These are phyloP conservation scores for Pachymerium ferrugineum DNA, from an alignment of 2,888 invertebrate species.

Conservation along the genomic window DNA sequence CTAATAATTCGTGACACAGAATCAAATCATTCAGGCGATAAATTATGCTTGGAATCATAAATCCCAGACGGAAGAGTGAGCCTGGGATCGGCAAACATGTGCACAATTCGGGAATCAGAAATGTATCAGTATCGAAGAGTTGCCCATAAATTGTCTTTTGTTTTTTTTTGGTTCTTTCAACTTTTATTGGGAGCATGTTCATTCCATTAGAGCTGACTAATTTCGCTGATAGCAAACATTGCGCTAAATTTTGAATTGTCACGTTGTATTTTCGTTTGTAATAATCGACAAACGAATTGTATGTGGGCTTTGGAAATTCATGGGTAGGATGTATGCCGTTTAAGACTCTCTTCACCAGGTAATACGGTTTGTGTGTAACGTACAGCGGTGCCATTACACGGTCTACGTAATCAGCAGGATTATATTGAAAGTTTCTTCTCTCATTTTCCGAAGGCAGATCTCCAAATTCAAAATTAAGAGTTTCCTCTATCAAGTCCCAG, in stretches of 20 bases:
- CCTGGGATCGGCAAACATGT: conserved; percentile 56
- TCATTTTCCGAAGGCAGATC: background rate
- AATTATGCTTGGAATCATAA: conserved; percentile 74
- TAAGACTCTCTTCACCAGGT: background rate
- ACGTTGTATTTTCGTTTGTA: conserved; percentile 67
- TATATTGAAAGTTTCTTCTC: background rate
- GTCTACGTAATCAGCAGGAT: background rate
- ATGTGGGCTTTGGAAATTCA: conserved; percentile 59
- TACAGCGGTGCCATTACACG: background rate
- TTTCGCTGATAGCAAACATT: conserved; percentile 77
- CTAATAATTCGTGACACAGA: background rate
- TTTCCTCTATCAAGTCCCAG: background rate
- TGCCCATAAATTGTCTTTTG: background rate
- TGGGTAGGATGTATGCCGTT: conserved; percentile 53
- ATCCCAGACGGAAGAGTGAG: conserved; percentile 75
- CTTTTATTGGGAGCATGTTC: conserved; percentile 50
- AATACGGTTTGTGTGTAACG: background rate
- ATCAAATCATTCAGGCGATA: conserved; percentile 56
- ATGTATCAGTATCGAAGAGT: conserved; percentile 48
- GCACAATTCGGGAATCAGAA: conserved; percentile 83
- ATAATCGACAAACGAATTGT: conserved; percentile 65
- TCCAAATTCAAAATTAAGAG: background rate
- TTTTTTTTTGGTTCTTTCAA: background rate
- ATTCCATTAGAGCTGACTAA: conserved; percentile 55
- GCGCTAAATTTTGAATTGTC: conserved; percentile 58